Evolutionary conservation across 37 sponge, comb jelly and placozoan genomes (phyloP).

Genomic region (Beroe forskalii): DNA sequence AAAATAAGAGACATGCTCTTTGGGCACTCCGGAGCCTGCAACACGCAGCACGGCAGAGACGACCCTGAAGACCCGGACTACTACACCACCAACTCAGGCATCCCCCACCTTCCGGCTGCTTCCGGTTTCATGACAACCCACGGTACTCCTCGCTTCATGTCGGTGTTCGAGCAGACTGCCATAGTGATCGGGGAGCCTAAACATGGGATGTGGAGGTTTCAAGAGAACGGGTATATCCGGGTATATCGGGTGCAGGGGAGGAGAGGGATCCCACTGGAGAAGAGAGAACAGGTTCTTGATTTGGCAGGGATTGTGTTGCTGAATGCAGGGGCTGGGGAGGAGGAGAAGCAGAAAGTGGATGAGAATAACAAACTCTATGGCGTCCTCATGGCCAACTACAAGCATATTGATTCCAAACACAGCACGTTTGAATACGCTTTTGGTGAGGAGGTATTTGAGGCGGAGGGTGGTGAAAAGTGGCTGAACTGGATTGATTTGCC

Average conservation of each 20-base stretch:
- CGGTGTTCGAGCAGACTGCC: no score
- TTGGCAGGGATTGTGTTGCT: not conserved
- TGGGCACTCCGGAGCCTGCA: no score
- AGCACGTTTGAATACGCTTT: not conserved
- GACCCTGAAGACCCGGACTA: not conserved
- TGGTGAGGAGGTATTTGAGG: no score
- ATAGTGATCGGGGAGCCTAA: no score
- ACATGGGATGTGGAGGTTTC: no score
- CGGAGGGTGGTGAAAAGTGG: no score
- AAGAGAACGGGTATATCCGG: no score
- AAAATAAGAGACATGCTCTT: no score
- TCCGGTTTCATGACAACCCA: no score
- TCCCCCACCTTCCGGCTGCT: no score
- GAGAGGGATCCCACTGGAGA: not conserved
- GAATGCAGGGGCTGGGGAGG: not conserved
- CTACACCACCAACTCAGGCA: not conserved
- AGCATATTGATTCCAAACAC: not conserved
- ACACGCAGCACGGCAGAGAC: not conserved
- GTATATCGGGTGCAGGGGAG: not conserved
- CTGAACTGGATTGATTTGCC: no score
- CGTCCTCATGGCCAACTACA: not conserved
- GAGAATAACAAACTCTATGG: not conserved
- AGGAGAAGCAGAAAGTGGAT: not conserved
- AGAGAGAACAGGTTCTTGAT: not conserved
- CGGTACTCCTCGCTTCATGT: no score